Base-by-base conservation (phyloP, 2,797 vertebrate species). In the Prionace glauca region DNA sequence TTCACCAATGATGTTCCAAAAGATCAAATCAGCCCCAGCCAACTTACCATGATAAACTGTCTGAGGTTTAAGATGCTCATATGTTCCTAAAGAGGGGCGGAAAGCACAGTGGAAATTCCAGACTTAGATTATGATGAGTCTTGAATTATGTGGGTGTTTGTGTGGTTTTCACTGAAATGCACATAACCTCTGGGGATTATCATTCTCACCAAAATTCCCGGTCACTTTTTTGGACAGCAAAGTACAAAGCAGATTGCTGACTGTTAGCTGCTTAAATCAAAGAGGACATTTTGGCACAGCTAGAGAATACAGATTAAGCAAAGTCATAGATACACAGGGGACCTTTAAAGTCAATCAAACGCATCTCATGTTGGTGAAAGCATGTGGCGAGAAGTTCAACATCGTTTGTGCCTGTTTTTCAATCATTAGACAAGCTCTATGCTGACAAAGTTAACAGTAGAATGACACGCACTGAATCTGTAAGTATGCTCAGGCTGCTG, bases 141-240 rank as follows among this genome's bases (percentile, higher is more conserved):
- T 60, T 56, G 45, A 95, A 95, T 56, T 26, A 16, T 56, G 29
- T 95, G 93, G 26, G 29, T 32, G 45, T 50, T 95, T 74, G 20
- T 74, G 93, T 74, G 93, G 69, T 77, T 95, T 95, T 24, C 50
- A 95, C 16, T 72, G 29, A 95, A 95, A 95, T 95, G 71, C 29
- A 56, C 56, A 56, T 56, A 77, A 95, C 69, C 45, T 56, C 71
- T 56, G 45, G 71, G 50, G 26, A 29, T 95, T 95, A 20, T 67
- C 56, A 62, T 74, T 74, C 93, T 95, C 93, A 60, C 67, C 60
- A 29, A 95, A 95, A 95, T 95, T 95, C 50, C 26, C 32, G 71
- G 45, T 74, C 93, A 74, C 29, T 32, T 95, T 95, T 77, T 50
- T 95, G 69, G 69, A 95, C 93, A 95, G 41, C 26, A 77, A 56